Base-by-base conservation (phyloP, 2,888 invertebrate species). In the Epinotia ramella region DNA sequence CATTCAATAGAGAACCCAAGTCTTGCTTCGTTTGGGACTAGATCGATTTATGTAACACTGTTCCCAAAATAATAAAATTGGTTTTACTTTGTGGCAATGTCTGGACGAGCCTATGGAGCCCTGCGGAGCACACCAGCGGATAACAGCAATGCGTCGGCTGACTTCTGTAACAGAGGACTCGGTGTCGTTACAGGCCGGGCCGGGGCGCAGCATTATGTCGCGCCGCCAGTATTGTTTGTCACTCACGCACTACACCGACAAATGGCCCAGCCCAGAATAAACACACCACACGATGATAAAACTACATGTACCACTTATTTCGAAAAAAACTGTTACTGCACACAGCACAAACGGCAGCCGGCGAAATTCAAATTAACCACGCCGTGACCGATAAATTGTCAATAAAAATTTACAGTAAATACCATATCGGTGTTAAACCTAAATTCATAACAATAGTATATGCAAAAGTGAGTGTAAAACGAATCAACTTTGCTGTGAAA, bases 181-280 rank as follows among this genome's bases (percentile, higher is more conserved):
- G 83, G 87, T 88, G 89, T 88, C 87, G 86, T 78, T 84, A 83
- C 83, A 44, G 73, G 44, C 84, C 81, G 81, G 82, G 82, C 85
- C 80, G 80, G 83, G 82, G 84, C 88, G 88, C 89, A 87, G 88
- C 89, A 91, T 92, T 91, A 92, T 87, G 94, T 94, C 93, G 59
- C 81, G 78, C 81, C 78, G 80, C 81, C 76, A 84, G 86, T 87
- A 94, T 94, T 94, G 94, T 94, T 89, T 89, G 94, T 93, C 94
- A 93, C 89, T 94, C 94, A 93, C 81, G 78, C 80, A 88, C 88
- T 90, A 89, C 91, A 86, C 86, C 90, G 93, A 94, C 94, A 94
- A 94, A 94, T 94, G 89, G 91, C 88, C 86, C 85, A 88, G 88
- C 87, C 79, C 86, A 81, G 88, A 86, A 89, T 88, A 87, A 88